These are phyloP conservation scores for pig (Sus scrofa) DNA, from an alignment of 2,113 vertebrate species.

Conservation along the genomic window DNA sequence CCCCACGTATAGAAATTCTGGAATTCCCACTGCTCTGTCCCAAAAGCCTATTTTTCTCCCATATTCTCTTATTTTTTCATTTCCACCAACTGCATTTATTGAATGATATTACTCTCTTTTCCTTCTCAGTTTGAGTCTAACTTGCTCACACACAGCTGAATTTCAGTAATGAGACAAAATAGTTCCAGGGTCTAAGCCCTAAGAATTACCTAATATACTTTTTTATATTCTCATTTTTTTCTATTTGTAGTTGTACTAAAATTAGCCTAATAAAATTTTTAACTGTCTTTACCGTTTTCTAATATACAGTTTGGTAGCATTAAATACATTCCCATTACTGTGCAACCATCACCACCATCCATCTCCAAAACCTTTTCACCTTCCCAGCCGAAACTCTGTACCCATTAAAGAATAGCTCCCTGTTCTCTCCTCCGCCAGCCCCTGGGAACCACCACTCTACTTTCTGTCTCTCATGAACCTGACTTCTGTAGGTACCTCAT, in stretches of 20 bases:
- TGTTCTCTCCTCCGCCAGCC: rapidly evolving
- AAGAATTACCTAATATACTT: neutral
- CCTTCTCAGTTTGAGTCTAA: neutral
- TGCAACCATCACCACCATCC: neutral
- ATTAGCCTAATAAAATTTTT: neutral
- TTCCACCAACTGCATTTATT: neutral
- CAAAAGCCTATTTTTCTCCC: neutral
- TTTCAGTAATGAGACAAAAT: conserved; percentile 35
- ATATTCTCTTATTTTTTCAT: neutral
- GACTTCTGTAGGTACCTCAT: neutral
- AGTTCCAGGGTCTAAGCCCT: neutral
- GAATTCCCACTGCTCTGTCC: neutral
- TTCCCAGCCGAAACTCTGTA: neutral
- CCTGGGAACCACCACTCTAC: neutral
- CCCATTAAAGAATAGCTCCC: neutral
- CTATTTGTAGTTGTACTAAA: neutral
- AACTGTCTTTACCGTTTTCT: neutral
- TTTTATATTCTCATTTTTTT: neutral
- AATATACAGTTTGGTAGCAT: neutral
- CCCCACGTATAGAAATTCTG: neutral
- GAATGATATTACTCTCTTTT: neutral
- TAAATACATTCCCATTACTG: neutral
- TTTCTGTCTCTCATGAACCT: neutral
- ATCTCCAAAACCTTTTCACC: neutral
- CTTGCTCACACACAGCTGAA: neutral